Base-by-base conservation (phyloP, 2,888 invertebrate genomes). In the Pyrgus malvae region DNA sequence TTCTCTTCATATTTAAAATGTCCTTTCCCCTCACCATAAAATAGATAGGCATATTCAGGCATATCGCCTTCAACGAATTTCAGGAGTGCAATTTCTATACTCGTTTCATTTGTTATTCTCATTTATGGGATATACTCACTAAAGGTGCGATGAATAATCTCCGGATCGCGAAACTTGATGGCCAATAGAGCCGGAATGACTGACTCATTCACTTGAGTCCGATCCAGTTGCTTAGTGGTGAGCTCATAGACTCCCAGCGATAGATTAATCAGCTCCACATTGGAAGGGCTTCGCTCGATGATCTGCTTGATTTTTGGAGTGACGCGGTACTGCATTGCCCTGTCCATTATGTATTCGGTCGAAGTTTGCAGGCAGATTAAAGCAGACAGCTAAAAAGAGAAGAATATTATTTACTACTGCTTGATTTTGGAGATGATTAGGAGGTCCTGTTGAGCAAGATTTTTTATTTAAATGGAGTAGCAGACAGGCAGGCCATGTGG, bases 181-280 rank as follows among this genome's bases (percentile, higher is more conserved):
- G 95, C 95, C 72, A 95, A 95, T 25, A 99, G 91, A 62, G 98
- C 92, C 0, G 98, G 98, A 63, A 98, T 92, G 40, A 98, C 96
- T 70, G 97, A 96, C 69, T 98, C 98, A 68, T 97, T 93, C 56
- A 98, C 95, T 80, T 97, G 96, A 56, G 93, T 93, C 72, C 95
- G 94, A 67, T 98, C 98, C 64, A 98, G 91, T 65, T 96, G 94
- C 67, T 94, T 93, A 62, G 98, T 88, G 12, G 96, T 95, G 69
- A 94, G 93, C 80, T 97, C 97, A 49, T 94, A 93, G 75, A 96
- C 95, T 12, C 94, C 93, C 2, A 97, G 89, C 9, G 95, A 94
- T 68, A 95, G 94, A 67, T 94, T 93, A 33, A 96, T 93, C 50
- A 97, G 93, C 78, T 96, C 95, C 25, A 95, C 90, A 76, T 97